Conservation (phyloP, 92 coral and sea anemone species). For the Parazoanthus darwini region DNA sequence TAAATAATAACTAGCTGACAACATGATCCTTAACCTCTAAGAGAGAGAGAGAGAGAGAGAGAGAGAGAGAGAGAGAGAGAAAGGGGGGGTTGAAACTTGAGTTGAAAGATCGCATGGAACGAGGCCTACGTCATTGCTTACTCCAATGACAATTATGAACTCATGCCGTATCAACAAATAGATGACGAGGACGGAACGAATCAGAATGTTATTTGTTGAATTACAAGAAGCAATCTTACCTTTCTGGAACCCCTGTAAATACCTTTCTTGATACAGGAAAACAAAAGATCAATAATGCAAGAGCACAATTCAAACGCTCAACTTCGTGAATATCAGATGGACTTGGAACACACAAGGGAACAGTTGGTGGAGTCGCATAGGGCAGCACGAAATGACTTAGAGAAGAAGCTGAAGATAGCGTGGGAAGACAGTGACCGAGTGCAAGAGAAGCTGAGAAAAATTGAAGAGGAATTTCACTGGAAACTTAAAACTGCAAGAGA, state of each 20-base stretch:
- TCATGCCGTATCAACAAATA: background rate
- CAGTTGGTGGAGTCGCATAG: constrained; percentile 19
- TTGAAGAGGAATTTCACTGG: constrained; percentile 12
- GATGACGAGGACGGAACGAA: too few relatives aligned
- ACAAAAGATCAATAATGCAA: background rate
- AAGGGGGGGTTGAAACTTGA: too few relatives aligned
- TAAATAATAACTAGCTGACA: too few relatives aligned
- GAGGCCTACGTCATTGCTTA: too few relatives aligned
- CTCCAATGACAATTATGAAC: too few relatives aligned
- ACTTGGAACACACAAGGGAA: constrained; percentile 6
- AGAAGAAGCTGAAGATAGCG: constrained; percentile 14
- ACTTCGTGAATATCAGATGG: constrained; percentile 9
- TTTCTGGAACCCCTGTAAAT: background rate
- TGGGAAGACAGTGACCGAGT: constrained; percentile 6
- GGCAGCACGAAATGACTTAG: background rate
- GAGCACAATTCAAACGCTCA: background rate
- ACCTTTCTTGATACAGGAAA: background rate
- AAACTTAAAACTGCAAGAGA: constrained; percentile 11
- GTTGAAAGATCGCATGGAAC: too few relatives aligned
- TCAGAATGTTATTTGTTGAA: background rate
- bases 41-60: too few relatives aligned
- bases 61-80: too few relatives aligned
- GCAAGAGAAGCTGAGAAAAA: background rate
- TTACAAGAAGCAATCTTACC: background rate
- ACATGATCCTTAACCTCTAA: too few relatives aligned